A percentile compares a stretch with the other conserved stretches of the same genome.
These are phyloP conservation scores for Myrmecophaga tridactyla DNA, from an alignment of 2,113 vertebrate species.

Conservation along the genomic window DNA sequence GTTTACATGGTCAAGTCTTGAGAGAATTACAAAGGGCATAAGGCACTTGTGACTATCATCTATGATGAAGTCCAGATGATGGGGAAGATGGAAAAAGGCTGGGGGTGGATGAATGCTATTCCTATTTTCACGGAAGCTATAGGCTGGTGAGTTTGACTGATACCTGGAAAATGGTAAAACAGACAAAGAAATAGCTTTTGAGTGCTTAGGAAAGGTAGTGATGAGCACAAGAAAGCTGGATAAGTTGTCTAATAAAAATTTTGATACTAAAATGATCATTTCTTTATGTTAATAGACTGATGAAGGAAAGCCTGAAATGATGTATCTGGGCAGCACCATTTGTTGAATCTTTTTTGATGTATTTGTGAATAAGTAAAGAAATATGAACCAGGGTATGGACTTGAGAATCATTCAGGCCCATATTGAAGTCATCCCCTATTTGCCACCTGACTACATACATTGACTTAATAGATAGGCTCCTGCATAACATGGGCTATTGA, in stretches of 20 bases:
- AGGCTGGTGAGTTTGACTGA: no score
- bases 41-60: neutral
- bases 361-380: neutral
- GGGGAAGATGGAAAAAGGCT: neutral
- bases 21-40: neutral
- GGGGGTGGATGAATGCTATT: no score
- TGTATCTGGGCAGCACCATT: neutral
- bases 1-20: neutral
- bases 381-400: neutral
- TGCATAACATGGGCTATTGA: no score
- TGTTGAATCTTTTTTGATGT: neutral
- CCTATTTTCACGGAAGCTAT: neutral
- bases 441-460: neutral
- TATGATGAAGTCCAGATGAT: neutral
- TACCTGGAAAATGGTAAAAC: neutral
- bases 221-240: neutral
- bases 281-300: neutral
- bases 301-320: neutral
- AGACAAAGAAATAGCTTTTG: neutral
- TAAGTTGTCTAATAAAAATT: neutral
- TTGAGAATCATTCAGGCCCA: no score
- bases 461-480: rapidly evolving
- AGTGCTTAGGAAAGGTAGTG: neutral
- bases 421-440: neutral
- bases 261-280: neutral